phyloP scores from a whole-genome alignment of 2,888 invertebrate species.

The Rhingia campestris region DNA sequence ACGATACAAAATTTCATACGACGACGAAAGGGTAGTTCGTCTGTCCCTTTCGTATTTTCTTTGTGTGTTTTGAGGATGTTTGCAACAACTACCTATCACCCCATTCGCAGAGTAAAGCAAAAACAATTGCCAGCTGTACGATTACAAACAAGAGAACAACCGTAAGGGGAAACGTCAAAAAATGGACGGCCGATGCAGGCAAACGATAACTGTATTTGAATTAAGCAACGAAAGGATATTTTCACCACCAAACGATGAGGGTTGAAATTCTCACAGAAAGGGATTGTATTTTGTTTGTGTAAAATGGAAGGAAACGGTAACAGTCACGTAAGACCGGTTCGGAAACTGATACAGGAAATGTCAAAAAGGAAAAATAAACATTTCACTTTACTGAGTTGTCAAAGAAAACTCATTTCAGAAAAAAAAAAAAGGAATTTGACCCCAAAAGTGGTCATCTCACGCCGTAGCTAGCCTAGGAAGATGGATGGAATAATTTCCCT shows the following conservation, averaged over 20 bases:
- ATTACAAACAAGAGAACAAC: neutral
- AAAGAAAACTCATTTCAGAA: constrained; percentile 40
- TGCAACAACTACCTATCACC: constrained; percentile 10
- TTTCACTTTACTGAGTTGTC: constrained; percentile 16
- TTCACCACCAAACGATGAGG: constrained; percentile 7
- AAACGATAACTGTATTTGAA: constrained; percentile 36
- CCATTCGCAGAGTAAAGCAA: constrained; percentile 27
- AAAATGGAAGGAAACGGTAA: constrained; percentile 22
- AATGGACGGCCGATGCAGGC: constrained; percentile 5
- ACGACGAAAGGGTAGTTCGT: constrained; percentile 21
- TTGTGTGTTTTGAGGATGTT: constrained; percentile 32
- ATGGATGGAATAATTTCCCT: constrained; percentile 34
- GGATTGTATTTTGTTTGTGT: constrained; percentile 24
- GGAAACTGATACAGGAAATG: constrained; percentile 71
- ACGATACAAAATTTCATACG: constrained; percentile 25
- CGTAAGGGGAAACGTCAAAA: constrained; percentile 1
- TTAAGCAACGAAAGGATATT: constrained; percentile 38
- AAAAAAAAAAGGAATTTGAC: constrained; percentile 33
- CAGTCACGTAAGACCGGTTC: constrained; percentile 67
- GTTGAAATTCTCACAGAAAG: constrained; percentile 24
- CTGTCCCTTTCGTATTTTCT: constrained; percentile 26
- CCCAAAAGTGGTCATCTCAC: constrained; percentile 35
- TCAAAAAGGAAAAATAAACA: constrained; percentile 22
- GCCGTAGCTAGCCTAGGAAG: constrained; percentile 13
- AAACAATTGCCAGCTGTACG: constrained; percentile 54